Evolutionary conservation across 2,797 vertebrate species (phyloP), one percentile per base, ranked within the genome.

Genomic region (Schizopygopsis pylzovi): DNA sequence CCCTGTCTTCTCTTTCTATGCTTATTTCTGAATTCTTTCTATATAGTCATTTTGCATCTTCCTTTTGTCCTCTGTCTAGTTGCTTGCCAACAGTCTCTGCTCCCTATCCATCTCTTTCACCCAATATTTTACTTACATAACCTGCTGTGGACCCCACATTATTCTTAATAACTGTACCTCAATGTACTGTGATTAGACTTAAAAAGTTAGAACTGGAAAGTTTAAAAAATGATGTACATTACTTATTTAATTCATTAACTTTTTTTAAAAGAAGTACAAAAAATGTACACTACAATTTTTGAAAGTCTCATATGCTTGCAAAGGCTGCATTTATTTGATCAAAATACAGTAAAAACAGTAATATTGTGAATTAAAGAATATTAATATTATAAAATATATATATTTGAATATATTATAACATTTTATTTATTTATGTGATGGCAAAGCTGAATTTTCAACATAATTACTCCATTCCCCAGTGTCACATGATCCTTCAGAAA

Each of bases 51-150:
- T 45, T 10, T 68, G n/a, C 47, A 56, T 78, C 33, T 75, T 81
- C 41, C 49, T 52, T 81, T 56, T 87, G 18, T 76, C 25, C 47
- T 59, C 43, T 37, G 43, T 80, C n/a, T n/a, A n/a, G n/a, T n/a
- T n/a, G n/a, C n/a, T n/a, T n/a, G n/a, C n/a, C n/a, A n/a, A n/a
- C n/a, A n/a, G n/a, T n/a, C 43, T 73, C 56, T 65, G 75, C 11
- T 76, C 71, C 88, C 87, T 82, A 79, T 86, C 81, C 88, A 54
- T 84, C 85, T 59, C 61, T 22, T n/a, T 87, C 86, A 68, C 84
- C 87, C 41, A 79, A 33, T 75, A 43, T 75, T 37, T 49, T 47
- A 37, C 6, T 73, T 28, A 3, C 6, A 7, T 72, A 37, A 33
- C 54, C 28, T 52, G 12, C 37, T 43, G 1, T 56, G 7, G 75